Percentiles rank a stretch among this genome's conserved stretches.
These are phyloP conservation scores for Bursaphelenchus mucronatus DNA, from an alignment of 1,140 invertebrate species.

Conservation along the genomic window DNA sequence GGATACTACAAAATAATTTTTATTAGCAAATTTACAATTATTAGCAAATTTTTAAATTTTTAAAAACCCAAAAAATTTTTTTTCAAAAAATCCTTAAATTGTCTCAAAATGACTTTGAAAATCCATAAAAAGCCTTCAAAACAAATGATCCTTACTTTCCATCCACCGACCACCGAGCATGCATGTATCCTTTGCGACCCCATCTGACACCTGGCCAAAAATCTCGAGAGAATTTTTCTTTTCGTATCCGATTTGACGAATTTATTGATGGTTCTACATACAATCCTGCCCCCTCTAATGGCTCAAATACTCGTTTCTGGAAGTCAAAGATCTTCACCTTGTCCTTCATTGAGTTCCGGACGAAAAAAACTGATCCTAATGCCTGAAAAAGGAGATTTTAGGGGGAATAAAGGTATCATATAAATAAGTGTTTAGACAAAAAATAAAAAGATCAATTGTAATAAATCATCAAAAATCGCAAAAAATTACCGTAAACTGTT, in stretches of 20 bases:
- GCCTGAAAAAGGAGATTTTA: conserved; percentile 24
- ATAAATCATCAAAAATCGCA: not conserved
- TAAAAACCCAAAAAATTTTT: not conserved
- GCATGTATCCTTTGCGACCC: conserved; percentile 44
- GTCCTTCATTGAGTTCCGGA: conserved; percentile 26
- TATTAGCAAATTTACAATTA: conserved; percentile 17
- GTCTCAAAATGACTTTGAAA: not conserved
- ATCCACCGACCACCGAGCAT: conserved; percentile 38
- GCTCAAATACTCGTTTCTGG: conserved; percentile 24
- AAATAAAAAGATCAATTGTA: conserved; percentile 5
- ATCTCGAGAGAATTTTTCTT: conserved; percentile 41
- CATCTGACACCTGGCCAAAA: conserved; percentile 43
- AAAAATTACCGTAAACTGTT: conserved; percentile 37
- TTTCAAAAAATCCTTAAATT: too few relatives aligned
- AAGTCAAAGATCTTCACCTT: conserved; percentile 29
- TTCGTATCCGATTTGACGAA: conserved; percentile 26
- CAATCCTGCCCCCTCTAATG: conserved; percentile 8
- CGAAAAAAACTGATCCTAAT: conserved; percentile 41
- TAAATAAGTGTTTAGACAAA: conserved; percentile 4
- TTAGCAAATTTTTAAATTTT: conserved; percentile 12
- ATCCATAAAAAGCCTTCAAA: not conserved
- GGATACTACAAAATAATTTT: conserved; percentile 14
- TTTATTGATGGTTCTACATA: conserved; percentile 11
- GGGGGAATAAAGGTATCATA: not conserved
- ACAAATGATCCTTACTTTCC: conserved; percentile 18